Percentiles rank a stretch among this genome's conserved stretches.
Evolutionary conservation across 2,797 vertebrate species (phyloP).

Genomic region (Tenualosa ilisha): DNA sequence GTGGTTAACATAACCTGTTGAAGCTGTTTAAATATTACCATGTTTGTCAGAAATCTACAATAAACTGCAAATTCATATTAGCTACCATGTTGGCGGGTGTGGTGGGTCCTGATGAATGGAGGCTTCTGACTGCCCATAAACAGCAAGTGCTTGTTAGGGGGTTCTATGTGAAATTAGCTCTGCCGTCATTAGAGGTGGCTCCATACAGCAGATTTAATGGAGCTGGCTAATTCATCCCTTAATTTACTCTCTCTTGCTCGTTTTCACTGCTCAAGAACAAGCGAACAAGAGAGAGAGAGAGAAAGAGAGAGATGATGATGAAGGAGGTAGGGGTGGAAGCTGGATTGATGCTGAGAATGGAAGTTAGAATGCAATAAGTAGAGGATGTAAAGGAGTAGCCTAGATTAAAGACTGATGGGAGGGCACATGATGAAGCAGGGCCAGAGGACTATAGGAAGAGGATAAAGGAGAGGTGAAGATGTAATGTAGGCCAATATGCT

Average conservation of each 20-base stretch:
- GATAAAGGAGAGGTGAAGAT: conserved; percentile 14
- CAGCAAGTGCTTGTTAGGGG: conserved; percentile 47
- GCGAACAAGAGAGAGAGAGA: conserved; percentile 27
- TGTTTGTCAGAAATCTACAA: not conserved
- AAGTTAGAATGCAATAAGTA: not conserved
- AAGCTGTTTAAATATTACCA: not conserved
- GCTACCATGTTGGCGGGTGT: not conserved
- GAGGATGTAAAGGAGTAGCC: not conserved
- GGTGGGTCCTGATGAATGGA: conserved; percentile 44
- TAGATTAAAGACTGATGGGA: not conserved
- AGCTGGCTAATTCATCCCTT: conserved; percentile 33
- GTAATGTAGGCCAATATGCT: not conserved
- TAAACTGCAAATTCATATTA: not conserved
- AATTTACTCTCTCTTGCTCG: conserved; percentile 13
- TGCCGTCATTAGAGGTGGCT: conserved; percentile 41
- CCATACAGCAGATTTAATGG: conserved; percentile 41
- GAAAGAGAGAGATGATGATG: not conserved
- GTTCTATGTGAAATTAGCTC: conserved; percentile 38
- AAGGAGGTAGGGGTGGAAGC: not conserved
- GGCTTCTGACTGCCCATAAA: conserved; percentile 41
- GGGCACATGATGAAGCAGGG: not conserved
- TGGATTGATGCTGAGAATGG: not conserved
- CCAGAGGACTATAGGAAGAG: not conserved
- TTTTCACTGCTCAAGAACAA: conserved; percentile 20
- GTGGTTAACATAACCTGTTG: not conserved